phyloP scores from a whole-genome alignment of 1,140 invertebrate genomes.

The Drosophila nigromelanica region DNA sequence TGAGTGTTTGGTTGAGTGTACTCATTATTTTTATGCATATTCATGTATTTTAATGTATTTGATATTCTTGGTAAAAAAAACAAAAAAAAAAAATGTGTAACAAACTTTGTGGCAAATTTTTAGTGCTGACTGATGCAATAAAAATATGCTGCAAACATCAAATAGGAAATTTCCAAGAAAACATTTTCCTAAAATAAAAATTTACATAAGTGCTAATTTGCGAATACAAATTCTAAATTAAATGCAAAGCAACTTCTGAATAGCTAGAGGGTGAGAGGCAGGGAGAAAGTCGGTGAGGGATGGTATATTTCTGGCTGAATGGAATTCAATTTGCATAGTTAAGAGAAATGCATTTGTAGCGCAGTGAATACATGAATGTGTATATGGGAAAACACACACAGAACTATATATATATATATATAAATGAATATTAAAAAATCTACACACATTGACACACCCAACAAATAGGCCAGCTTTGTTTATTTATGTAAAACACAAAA shows the following conservation, averaged over 20 bases:
- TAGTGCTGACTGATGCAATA: conserved; percentile 29
- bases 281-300: conserved; percentile 25
- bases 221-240: conserved; percentile 76
- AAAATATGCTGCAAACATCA: conserved; percentile 41
- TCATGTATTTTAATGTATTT: conserved; percentile 44
- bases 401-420: conserved; percentile 3
- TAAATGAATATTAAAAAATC: conserved; percentile 1
- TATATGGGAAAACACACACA: conserved; percentile 20
- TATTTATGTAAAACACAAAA: conserved; percentile 13
- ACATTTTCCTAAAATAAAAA: conserved; percentile 33
- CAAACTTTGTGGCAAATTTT: conserved; percentile 39
- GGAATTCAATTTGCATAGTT: conserved; percentile 77
- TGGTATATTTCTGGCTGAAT: conserved; percentile 67
- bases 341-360: conserved; percentile 64
- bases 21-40: conserved; percentile 46
- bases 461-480: neutral
- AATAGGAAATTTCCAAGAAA: conserved; percentile 39
- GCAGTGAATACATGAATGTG: conserved; percentile 42
- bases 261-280: conserved; percentile 1
- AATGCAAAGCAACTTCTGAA: conserved; percentile 55
- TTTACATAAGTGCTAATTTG: conserved; percentile 72
- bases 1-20: conserved; percentile 14
- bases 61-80: conserved; percentile 15
- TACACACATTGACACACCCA: neutral
- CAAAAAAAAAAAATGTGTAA: conserved; percentile 9